These are phyloP conservation scores for Eclectus roratus DNA, from an alignment of 2,113 vertebrate species.

Conservation along the genomic window DNA sequence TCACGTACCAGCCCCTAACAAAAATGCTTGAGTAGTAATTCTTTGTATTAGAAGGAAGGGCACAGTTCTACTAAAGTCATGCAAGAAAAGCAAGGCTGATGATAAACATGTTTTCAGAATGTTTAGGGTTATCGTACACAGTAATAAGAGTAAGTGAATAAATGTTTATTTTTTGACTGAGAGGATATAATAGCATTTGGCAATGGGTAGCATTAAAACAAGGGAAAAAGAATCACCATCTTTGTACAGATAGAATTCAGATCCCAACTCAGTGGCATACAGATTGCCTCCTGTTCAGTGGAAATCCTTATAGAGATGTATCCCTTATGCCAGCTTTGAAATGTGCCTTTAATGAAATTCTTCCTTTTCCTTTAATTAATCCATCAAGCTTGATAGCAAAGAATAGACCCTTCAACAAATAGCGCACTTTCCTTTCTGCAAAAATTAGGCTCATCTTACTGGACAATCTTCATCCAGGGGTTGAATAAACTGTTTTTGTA, in stretches of 20 bases:
- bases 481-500: constrained; percentile 11
- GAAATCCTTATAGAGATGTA: neutral
- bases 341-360: neutral
- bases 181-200: neutral
- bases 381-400: neutral
- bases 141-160: neutral
- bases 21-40: neutral
- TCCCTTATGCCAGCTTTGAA: neutral
- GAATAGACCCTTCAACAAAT: constrained; percentile 39
- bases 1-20: neutral
- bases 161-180: neutral
- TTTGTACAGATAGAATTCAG: neutral
- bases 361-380: neutral
- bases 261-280: neutral
- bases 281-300: neutral
- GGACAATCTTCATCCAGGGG: neutral
- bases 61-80: neutral
- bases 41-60: neutral
- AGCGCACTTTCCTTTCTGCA: neutral
- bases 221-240: neutral
- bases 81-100: neutral
- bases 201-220: neutral
- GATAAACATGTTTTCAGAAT: neutral
- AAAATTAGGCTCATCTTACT: neutral
- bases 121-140: neutral